Evolutionary conservation across 2,888 invertebrate genomes (phyloP), one percentile per base, ranked within the genome.

Genomic region (Liposcelis brunnea): DNA sequence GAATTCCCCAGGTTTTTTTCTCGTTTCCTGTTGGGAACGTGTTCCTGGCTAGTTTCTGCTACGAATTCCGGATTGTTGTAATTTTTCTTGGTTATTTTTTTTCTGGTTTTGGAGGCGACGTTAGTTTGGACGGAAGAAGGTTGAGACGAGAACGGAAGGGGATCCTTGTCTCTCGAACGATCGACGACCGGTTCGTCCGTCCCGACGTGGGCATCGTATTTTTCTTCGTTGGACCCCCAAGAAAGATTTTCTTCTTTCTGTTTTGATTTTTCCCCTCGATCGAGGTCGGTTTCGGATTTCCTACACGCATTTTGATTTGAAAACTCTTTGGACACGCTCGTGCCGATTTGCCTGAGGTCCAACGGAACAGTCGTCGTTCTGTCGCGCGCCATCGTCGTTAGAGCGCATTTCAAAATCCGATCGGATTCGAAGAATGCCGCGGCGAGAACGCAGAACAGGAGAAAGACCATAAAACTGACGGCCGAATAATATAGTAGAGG

Each of bases 371-470:
- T 71, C 54, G 75, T 71, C 2, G 72, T 64, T 10, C 69, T 66
- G 38, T 68, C 71, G 31, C 68, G 65, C 1, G 71, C 67, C 52
- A 72, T 65, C 26, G 63, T 64, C 2, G 60, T 59, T 16, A 69
- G 53, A 1, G 69, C 70, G 45, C 65, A 65, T 31, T 68, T 69
- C 48, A 80, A 64, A 42, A 81, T 75, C 40, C 77, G 69, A 53
- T 80, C 77, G 0, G 80, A 76, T 54, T 86, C 85, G 35, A 82
- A 67, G 52, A 77, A 71, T 1, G 80, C 75, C 31, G 77, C 73
- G 31, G 77, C 70, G 48, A 80, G 56, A 21, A 80, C 72, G 54
- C 76, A 70, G 53, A 79, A 58, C 51, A 84, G 66, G 53, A 78
- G 65, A 50, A 74, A 68, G 44, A 67, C 62, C 57, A 77, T 72